These are phyloP conservation scores for Scarus forsteni DNA, from an alignment of 2,797 vertebrate species.

Conservation along the genomic window DNA sequence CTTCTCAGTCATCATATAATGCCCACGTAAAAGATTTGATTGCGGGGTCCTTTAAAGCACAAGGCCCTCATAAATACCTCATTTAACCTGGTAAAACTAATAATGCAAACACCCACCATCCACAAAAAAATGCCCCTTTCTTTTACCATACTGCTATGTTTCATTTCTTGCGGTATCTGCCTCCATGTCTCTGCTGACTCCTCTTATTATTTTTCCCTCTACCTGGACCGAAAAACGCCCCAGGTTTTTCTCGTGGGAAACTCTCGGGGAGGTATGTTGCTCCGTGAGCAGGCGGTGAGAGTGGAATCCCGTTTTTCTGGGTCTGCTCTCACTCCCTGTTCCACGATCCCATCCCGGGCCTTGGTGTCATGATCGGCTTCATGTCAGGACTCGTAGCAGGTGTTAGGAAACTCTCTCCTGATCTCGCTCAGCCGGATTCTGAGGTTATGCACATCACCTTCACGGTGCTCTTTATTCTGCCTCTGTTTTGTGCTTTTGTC, in stretches of 20 bases:
- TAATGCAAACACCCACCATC: background rate
- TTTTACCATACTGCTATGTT: slow-evolving; percentile 14
- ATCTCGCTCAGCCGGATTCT: slow-evolving; percentile 67
- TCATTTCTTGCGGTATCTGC: slow-evolving; percentile 3
- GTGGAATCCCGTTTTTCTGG: slow-evolving; percentile 81
- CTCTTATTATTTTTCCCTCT: background rate
- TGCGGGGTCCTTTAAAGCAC: too few species aligned
- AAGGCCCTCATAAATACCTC: too few species aligned
- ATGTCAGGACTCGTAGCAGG: slow-evolving; percentile 62
- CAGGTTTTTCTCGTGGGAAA: slow-evolving; percentile 83
- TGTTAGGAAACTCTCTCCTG: slow-evolving; percentile 63
- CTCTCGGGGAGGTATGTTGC: slow-evolving; percentile 76
- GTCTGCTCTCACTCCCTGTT: slow-evolving; percentile 68
- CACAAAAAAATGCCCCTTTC: background rate
- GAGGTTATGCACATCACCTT: slow-evolving; percentile 28
- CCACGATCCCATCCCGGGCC: slow-evolving; percentile 58
- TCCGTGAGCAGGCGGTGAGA: slow-evolving; percentile 71
- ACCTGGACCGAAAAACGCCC: slow-evolving; percentile 67
- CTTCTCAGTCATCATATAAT: too few species aligned
- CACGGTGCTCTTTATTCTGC: slow-evolving; percentile 3
- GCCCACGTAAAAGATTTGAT: too few species aligned
- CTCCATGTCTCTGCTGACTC: background rate
- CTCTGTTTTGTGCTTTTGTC: background rate
- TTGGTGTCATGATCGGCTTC: slow-evolving; percentile 48
- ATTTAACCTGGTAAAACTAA: too few species aligned